phyloP scores from a whole-genome alignment of 2,797 vertebrate species.

The Lophius americanus region DNA sequence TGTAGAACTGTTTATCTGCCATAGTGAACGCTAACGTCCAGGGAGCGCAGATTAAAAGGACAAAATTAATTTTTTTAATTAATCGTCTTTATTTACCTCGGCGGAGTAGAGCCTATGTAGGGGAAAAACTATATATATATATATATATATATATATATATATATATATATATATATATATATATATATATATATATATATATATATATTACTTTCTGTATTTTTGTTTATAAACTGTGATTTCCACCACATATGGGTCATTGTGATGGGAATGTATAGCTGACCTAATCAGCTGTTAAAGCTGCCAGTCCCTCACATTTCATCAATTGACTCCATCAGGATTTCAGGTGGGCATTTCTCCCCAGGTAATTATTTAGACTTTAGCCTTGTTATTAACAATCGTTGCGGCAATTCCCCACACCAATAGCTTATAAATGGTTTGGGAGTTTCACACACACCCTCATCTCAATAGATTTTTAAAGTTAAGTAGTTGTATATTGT shows the following conservation, averaged over 20 bases:
- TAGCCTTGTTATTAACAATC: conserved; percentile 49
- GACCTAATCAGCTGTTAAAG: conserved; percentile 67
- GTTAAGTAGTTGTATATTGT: no score
- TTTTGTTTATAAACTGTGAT: conserved; percentile 29
- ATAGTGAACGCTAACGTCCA: no score
- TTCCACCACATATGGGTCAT: conserved; percentile 33
- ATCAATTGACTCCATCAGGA: conserved; percentile 52
- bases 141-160: no score
- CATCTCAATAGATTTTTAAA: conserved; percentile 29
- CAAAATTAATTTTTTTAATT: no score
- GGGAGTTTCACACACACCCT: conserved; percentile 25
- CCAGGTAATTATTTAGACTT: conserved; percentile 41
- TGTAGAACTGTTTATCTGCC: no score
- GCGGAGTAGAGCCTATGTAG: no score
- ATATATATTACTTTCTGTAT: conserved; percentile 19
- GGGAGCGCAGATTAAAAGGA: no score
- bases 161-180: no score
- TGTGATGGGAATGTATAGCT: conserved; percentile 27
- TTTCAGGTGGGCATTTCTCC: conserved; percentile 38
- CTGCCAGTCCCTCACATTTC: conserved; percentile 38
- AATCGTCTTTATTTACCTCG: no score
- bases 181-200: not conserved
- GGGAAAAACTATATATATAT: not conserved
- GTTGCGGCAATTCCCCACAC: conserved; percentile 50
- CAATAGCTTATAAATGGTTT: conserved; percentile 59